phyloP scores from a whole-genome alignment of 2,797 vertebrate species.

The Telmatherina bonti region DNA sequence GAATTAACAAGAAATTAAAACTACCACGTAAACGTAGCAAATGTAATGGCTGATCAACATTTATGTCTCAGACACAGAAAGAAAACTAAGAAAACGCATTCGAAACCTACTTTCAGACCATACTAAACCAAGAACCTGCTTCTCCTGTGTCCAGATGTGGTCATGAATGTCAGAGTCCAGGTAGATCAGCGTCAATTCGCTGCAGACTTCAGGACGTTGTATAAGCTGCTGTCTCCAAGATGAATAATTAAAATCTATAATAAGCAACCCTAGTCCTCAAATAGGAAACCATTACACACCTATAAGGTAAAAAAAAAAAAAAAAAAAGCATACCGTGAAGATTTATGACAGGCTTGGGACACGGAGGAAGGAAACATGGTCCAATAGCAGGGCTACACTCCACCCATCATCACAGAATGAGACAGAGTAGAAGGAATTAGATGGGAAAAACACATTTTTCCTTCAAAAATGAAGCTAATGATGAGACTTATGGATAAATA shows the following conservation, averaged over 20 bases:
- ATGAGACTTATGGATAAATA: conserved; percentile 29
- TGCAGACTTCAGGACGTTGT: conserved; percentile 12
- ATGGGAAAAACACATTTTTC: not conserved
- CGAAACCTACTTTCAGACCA: no score
- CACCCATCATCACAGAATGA: conserved; percentile 27
- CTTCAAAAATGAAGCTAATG: conserved; percentile 40
- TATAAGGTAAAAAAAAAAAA: conserved; percentile 51
- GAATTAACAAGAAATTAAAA: no score
- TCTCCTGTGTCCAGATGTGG: no score
- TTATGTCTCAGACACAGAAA: no score
- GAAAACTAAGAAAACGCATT: no score
- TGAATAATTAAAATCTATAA: conserved; percentile 50
- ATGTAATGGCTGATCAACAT: no score
- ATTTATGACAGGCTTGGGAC: conserved; percentile 62
- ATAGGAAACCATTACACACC: conserved; percentile 43
- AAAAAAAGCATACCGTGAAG: conserved; percentile 39
- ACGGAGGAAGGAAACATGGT: conserved; percentile 42
- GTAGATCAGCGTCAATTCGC: conserved; percentile 15
- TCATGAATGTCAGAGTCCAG: conserved; percentile 25
- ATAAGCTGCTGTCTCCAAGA: conserved; percentile 25
- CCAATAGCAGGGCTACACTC: conserved; percentile 61
- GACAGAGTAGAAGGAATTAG: not conserved
- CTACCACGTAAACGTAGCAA: no score
- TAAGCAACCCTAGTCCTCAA: conserved; percentile 10
- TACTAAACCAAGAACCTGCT: no score